These are phyloP conservation scores for Ophthalmolycus amberensis DNA, from an alignment of 2,113 vertebrate species.

Conservation along the genomic window DNA sequence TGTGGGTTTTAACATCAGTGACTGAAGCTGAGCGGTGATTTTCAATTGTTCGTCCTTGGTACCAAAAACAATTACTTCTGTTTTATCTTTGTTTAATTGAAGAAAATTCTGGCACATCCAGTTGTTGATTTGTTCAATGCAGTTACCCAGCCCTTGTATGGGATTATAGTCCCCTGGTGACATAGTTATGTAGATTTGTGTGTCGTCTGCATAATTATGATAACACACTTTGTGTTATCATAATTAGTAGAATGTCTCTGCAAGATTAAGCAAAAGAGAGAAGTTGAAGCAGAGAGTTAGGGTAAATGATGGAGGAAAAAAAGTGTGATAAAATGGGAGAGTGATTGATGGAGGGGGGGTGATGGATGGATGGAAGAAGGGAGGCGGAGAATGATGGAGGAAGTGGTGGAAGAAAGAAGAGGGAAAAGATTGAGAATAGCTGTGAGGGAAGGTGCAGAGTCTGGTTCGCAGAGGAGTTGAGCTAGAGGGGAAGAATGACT, in stretches of 20 bases:
- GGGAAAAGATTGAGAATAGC: slow-evolving; percentile 33
- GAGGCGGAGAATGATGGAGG: slow-evolving; percentile 56
- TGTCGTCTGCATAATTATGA: too few relatives aligned
- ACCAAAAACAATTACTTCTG: too few relatives aligned
- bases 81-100: too few relatives aligned
- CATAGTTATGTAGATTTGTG: too few relatives aligned
- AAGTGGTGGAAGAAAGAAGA: slow-evolving; percentile 54
- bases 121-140: too few relatives aligned
- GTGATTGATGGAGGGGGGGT: slow-evolving; percentile 49
- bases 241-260: background rate
- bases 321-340: slow-evolving; percentile 38
- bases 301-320: slow-evolving; percentile 39
- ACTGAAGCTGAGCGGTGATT: too few relatives aligned
- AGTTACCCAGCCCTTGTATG: too few relatives aligned
- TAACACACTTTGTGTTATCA: too few relatives aligned
- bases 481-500: slow-evolving; percentile 1
- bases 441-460: slow-evolving; percentile 11
- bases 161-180: too few relatives aligned
- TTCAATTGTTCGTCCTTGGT: too few relatives aligned
- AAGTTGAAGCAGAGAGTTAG: slow-evolving; percentile 13
- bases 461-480: slow-evolving; percentile 7
- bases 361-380: slow-evolving; percentile 42
- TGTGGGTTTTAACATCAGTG: too few relatives aligned
- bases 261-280: slow-evolving; percentile 10
- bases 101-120: too few relatives aligned